Evolutionary conservation across 2,113 vertebrate species (phyloP).

Genomic region (Pseudorhombus dupliciocellatus): DNA sequence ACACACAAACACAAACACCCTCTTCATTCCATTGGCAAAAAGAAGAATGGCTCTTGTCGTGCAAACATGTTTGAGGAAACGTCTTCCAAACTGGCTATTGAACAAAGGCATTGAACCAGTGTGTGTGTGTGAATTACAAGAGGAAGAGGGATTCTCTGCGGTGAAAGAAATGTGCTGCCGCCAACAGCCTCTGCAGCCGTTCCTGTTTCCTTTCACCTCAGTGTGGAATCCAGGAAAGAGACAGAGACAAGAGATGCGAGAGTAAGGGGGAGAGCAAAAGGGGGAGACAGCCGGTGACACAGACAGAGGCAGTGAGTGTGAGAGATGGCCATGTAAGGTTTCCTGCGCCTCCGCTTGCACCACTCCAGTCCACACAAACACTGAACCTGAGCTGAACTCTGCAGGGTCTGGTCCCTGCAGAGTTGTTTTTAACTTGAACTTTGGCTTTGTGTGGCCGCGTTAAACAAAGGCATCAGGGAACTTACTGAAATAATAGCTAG

Average conservation of each 20-base stretch:
- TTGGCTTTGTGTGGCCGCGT: slow-evolving; percentile 16
- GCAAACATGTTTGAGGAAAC: slow-evolving; percentile 57
- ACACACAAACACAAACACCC: slow-evolving; percentile 16
- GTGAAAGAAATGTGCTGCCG: slow-evolving; percentile 15
- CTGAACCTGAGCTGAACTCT: slow-evolving; percentile 48
- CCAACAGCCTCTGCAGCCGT: slow-evolving; percentile 43
- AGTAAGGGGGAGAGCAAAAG: not conserved
- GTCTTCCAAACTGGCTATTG: slow-evolving; percentile 38
- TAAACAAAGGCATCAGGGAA: slow-evolving; percentile 30
- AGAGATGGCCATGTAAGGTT: slow-evolving; percentile 72
- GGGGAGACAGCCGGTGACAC: slow-evolving; percentile 17
- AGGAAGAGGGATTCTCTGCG: slow-evolving; percentile 33
- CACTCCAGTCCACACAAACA: slow-evolving; percentile 13
- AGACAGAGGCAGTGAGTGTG: slow-evolving; percentile 26
- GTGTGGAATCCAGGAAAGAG: slow-evolving; percentile 69
- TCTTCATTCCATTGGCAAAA: slow-evolving; percentile 37
- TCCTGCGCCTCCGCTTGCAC: slow-evolving; percentile 45
- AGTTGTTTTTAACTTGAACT: slow-evolving; percentile 48
- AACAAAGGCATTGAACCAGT: slow-evolving; percentile 46
- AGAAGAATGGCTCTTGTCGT: slow-evolving; percentile 44
- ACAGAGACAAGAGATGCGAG: slow-evolving; percentile 50
- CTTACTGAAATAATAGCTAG: not conserved
- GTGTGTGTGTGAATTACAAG: slow-evolving; percentile 5
- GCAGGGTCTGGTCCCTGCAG: slow-evolving; percentile 14
- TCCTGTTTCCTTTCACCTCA: slow-evolving; percentile 74